phyloP scores from a whole-genome alignment of 1,140 invertebrate genomes.

The Neodiprion fabricii region DNA sequence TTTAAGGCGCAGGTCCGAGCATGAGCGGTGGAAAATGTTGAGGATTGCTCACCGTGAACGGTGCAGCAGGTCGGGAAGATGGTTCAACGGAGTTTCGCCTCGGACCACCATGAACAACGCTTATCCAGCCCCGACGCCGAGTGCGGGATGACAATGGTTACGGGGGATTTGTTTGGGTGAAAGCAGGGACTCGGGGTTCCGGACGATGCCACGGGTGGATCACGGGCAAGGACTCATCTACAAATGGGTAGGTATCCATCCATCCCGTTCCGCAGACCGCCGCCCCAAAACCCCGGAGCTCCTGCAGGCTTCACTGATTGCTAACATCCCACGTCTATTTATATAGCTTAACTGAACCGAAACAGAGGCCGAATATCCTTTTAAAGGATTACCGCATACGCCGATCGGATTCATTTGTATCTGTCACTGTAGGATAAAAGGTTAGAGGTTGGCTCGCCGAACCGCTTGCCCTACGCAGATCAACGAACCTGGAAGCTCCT shows the following conservation, averaged over 20 bases:
- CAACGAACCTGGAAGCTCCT: background rate
- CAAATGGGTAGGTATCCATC: constrained; percentile 35
- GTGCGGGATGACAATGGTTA: too few species aligned
- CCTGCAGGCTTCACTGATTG: constrained; percentile 47
- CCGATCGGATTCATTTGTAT: constrained; percentile 58
- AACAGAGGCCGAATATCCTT: constrained; percentile 53
- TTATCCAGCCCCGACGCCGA: too few species aligned
- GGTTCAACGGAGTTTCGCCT: too few species aligned
- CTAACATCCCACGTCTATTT: constrained; percentile 56
- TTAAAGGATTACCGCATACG: constrained; percentile 57
- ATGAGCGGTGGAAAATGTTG: too few species aligned
- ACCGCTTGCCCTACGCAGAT: background rate
- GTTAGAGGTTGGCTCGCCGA: constrained; percentile 28
- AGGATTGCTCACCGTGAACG: too few species aligned
- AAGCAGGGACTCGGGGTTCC: constrained; percentile 26
- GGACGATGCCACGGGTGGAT: constrained; percentile 12
- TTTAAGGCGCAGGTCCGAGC: too few species aligned
- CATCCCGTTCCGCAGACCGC: constrained; percentile 1
- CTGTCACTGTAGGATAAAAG: constrained; percentile 46
- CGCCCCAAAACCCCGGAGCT: constrained; percentile 18
- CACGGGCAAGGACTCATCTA: constrained; percentile 38
- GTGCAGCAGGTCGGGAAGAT: too few species aligned
- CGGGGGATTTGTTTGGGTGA: constrained; percentile 21
- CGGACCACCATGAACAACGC: too few species aligned
- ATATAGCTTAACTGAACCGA: constrained; percentile 57